Evolutionary conservation across 1,140 invertebrate species (phyloP), one percentile per base, ranked within the genome.

Genomic region (Harlomillsia oculata): DNA sequence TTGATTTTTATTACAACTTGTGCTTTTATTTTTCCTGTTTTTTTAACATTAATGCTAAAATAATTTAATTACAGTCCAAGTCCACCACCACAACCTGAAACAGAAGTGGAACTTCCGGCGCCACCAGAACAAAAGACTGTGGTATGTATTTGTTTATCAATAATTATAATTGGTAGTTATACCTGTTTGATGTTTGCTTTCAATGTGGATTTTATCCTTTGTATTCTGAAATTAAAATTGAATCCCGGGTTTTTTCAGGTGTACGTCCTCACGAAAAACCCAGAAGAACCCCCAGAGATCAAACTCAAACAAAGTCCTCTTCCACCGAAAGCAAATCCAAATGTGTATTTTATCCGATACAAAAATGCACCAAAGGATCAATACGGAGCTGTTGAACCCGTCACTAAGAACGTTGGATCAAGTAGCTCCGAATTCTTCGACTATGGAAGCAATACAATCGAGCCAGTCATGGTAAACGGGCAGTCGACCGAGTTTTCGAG

Each of bases 271-370:
- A 25, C 16, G 8, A 50, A 50, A n/a, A 16, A 5, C n/a, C 48
- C 30, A 37, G 34, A 39, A n/a, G 32, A 36, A 28, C 9, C 18
- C 3, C 48, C 48, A 4, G 48, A 50, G n/a, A 50, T 50, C 28
- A 50, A 37, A 25, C 16, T 50, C 21, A 50, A 37, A 8, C 20
- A 14, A 6, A 48, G 21, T 32, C 48, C 48, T 37, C 21, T 26
- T 2, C 18, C 32, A 0, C 14, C 2, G 18, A 50, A 50, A 5
- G 9, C 20, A 5, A 20, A 45, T 32, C 54, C 54, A 5, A 39
- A 41, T 25, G 54, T 56, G 6, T 56, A 41, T 18, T 56, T 56
- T 16, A 41, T 56, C 11, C 20, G 39, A 6, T 56, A 56, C 20
- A 56, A 56, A 37, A 20, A 28, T 13, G 20, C 28, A 20, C 45